Conservation (phyloP, 2,113 vertebrate genomes). For the Ginglymostoma cirratum region DNA sequence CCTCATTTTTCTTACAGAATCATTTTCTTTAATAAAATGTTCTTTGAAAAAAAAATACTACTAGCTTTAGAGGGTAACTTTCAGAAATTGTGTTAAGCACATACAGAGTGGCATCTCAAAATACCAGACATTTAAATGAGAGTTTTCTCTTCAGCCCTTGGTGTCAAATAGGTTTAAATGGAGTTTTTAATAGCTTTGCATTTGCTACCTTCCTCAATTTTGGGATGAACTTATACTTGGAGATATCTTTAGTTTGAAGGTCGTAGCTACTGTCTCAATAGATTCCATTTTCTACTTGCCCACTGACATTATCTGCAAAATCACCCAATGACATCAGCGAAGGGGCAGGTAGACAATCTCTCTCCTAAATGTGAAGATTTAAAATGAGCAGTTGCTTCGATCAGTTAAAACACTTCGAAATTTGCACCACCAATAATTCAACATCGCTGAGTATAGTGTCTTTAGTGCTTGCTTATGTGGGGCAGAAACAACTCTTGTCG, state of each 20-base stretch:
- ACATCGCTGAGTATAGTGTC: neutral
- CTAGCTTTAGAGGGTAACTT: neutral
- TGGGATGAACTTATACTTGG: neutral
- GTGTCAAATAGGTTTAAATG: neutral
- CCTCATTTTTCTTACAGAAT: neutral
- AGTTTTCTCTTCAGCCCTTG: neutral
- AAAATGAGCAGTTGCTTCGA: neutral
- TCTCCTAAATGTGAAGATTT: neutral
- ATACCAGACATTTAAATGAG: neutral
- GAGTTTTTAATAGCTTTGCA: neutral
- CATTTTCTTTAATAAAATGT: neutral
- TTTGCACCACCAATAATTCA: neutral
- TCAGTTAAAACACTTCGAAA: neutral
- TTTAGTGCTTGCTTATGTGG: neutral
- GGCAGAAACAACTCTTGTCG: neutral
- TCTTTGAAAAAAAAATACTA: neutral
- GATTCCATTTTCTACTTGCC: neutral
- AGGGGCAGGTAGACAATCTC: neutral
- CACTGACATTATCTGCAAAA: neutral
- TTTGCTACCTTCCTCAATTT: neutral
- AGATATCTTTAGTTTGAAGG: neutral
- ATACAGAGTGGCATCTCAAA: neutral
- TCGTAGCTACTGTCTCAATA: neutral
- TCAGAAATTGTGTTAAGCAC: neutral
- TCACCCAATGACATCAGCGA: neutral